Evolutionary conservation across 2,113 vertebrate genomes (phyloP).

Genomic region (Leucopternis melanops): DNA sequence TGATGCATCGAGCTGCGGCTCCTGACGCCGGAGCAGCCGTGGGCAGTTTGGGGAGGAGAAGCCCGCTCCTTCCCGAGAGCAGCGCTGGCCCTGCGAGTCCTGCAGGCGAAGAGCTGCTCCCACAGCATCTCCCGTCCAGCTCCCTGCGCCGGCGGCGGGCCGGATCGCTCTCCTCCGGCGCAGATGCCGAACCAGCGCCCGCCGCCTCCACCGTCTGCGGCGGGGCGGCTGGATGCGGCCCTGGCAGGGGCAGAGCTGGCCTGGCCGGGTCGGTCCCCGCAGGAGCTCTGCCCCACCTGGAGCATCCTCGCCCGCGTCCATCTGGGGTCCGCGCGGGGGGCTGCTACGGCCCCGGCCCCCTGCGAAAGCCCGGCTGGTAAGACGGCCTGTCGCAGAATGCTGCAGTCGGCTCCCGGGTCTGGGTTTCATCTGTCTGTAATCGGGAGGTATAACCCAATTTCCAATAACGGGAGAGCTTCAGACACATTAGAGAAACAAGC

Average conservation of each 20-base stretch:
- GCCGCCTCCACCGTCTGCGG: fast-evolving
- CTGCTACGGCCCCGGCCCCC: background rate
- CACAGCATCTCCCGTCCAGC: background rate
- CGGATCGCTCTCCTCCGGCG: background rate
- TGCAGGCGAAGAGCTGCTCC: background rate
- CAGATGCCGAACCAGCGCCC: background rate
- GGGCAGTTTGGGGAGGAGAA: background rate
- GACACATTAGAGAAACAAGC: constrained; percentile 24
- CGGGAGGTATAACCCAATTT: constrained; percentile 36
- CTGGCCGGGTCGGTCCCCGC: fast-evolving
- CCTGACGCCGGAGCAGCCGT: background rate
- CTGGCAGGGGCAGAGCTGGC: background rate
- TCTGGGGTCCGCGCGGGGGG: background rate
- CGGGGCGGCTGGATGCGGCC: background rate
- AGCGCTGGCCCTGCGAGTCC: fast-evolving
- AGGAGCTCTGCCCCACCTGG: fast-evolving
- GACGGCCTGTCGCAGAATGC: background rate
- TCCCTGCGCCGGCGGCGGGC: background rate
- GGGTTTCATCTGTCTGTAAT: constrained; percentile 14
- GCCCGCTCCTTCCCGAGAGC: background rate
- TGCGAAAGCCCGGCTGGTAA: background rate
- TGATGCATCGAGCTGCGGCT: background rate
- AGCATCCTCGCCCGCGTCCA: fast-evolving
- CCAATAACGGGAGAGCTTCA: background rate
- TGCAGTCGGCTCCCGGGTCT: background rate